Evolutionary conservation across 1,140 invertebrate genomes (phyloP).

Genomic region (Rhyzopertha dominica): DNA sequence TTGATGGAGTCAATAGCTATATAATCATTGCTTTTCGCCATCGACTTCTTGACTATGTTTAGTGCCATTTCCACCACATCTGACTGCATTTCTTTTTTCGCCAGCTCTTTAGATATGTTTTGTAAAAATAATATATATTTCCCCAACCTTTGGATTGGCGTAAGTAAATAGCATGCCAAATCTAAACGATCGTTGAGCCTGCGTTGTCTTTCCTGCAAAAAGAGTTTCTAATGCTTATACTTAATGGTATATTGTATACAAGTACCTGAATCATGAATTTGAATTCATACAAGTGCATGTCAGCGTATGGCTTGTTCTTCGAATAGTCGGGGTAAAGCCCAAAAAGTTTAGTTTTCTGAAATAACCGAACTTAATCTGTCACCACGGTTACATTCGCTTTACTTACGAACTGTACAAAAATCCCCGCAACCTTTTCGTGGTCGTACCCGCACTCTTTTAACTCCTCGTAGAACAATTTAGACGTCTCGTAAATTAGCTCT

Average conservation of each 20-base stretch:
- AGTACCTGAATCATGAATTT: conserved; percentile 28
- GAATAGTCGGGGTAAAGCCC: conserved; percentile 34
- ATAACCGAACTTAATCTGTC: conserved; percentile 13
- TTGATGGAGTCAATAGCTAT: conserved; percentile 36
- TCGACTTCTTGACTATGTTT: conserved; percentile 26
- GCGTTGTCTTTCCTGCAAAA: conserved; percentile 26
- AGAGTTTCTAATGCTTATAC: conserved; percentile 11
- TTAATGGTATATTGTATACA: not conserved
- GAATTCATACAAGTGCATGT: conserved; percentile 24
- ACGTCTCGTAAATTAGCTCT: conserved; percentile 22
- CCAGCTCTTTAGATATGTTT: conserved; percentile 30
- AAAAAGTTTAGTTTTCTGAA: conserved; percentile 34
- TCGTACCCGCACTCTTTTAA: conserved; percentile 22
- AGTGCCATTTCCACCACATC: conserved; percentile 21
- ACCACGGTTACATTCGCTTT: not conserved
- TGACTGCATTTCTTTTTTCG: conserved; percentile 18
- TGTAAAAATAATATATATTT: conserved; percentile 36
- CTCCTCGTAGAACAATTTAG: conserved; percentile 19
- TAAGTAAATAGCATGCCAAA: conserved; percentile 32
- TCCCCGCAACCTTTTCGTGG: conserved; percentile 20
- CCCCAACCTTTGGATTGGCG: conserved; percentile 36
- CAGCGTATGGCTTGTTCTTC: conserved; percentile 33
- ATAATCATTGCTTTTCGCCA: conserved; percentile 34
- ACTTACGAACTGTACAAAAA: conserved; percentile 30
- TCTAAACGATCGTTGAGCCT: conserved; percentile 28